phyloP scores from a whole-genome alignment of 2,888 invertebrate species.

The Frankliniella fusca region DNA sequence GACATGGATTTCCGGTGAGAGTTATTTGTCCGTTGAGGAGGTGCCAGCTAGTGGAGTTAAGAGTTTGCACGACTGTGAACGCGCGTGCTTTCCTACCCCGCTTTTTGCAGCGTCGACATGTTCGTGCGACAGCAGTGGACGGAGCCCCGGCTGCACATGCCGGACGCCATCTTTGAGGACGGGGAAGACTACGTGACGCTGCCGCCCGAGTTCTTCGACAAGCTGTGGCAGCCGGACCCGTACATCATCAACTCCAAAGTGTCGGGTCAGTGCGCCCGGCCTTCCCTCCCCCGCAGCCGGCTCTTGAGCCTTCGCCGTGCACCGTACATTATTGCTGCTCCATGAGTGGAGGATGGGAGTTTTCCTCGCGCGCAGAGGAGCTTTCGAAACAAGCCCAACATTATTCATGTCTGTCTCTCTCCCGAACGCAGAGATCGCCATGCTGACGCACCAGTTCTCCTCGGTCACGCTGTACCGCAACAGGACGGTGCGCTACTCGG shows the following conservation, averaged over 20 bases:
- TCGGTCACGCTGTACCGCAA: slow-evolving; percentile 75
- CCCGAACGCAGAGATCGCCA: slow-evolving; percentile 64
- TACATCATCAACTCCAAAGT: slow-evolving; percentile 82
- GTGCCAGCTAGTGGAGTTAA: too few species aligned
- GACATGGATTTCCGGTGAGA: slow-evolving; percentile 81
- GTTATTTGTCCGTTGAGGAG: too few species aligned
- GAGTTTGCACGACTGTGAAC: slow-evolving; percentile 37
- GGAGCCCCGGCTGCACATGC: slow-evolving; percentile 69
- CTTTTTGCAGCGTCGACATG: slow-evolving; percentile 73
- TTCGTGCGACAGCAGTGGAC: slow-evolving; percentile 77
- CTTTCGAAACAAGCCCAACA: too few species aligned
- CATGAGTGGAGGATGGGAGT: too few species aligned
- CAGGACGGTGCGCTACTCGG: slow-evolving; percentile 73
- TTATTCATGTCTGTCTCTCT: too few species aligned
- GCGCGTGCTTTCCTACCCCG: slow-evolving; percentile 27
- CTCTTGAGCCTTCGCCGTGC: too few species aligned
- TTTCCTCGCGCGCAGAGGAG: too few species aligned
- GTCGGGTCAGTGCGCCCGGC: slow-evolving; percentile 66
- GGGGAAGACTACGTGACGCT: slow-evolving; percentile 75
- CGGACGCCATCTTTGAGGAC: slow-evolving; percentile 73
- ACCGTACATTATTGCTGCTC: too few species aligned
- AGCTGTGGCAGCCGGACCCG: slow-evolving; percentile 83
- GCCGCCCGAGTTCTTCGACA: slow-evolving; percentile 75
- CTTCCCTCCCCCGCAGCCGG: too few species aligned
- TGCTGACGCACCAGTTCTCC: slow-evolving; percentile 73